phyloP scores from a whole-genome alignment of 2,797 vertebrate genomes.

The Gobionotothen gibberifrons region DNA sequence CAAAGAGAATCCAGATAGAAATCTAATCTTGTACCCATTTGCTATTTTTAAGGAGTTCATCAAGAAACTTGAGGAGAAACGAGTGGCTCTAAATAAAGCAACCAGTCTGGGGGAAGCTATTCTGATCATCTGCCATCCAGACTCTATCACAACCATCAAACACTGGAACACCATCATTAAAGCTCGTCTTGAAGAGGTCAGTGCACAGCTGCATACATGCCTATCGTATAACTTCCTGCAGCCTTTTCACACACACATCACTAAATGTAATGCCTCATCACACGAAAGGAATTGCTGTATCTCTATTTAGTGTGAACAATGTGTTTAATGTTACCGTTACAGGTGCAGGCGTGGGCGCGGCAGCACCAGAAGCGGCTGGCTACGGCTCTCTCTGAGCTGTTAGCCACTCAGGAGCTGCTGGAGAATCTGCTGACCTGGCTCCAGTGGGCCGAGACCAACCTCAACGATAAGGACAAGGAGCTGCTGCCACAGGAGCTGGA shows the following conservation, averaged over 20 bases:
- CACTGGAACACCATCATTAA: constrained; percentile 99
- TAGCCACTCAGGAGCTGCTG: constrained; percentile 92
- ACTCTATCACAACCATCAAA: constrained; percentile 98
- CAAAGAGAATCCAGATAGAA: constrained; percentile 44
- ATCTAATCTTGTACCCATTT: constrained; percentile 50
- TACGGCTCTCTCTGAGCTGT: constrained; percentile 88
- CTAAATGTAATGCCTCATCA: neutral
- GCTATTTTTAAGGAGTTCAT: constrained; percentile 90
- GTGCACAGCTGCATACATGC: constrained; percentile 59
- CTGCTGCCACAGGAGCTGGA: constrained; percentile 93
- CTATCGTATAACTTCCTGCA: neutral
- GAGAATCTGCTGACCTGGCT: constrained; percentile 95
- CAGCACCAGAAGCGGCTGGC: constrained; percentile 95
- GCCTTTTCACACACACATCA: neutral
- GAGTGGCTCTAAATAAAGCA: constrained; percentile 90
- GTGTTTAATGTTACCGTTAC: constrained; percentile 26
- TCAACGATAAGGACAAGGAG: constrained; percentile 94
- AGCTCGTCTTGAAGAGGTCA: constrained; percentile 98
- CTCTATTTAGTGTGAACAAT: neutral
- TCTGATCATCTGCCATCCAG: constrained; percentile 95
- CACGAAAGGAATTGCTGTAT: neutral
- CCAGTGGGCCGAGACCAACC: constrained; percentile 95
- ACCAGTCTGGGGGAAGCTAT: constrained; percentile 93
- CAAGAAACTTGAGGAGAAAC: constrained; percentile 96
- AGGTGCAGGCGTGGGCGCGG: constrained; percentile 97